phyloP scores from a whole-genome alignment of 2,888 invertebrate species.

The Itoplectis maculator region DNA sequence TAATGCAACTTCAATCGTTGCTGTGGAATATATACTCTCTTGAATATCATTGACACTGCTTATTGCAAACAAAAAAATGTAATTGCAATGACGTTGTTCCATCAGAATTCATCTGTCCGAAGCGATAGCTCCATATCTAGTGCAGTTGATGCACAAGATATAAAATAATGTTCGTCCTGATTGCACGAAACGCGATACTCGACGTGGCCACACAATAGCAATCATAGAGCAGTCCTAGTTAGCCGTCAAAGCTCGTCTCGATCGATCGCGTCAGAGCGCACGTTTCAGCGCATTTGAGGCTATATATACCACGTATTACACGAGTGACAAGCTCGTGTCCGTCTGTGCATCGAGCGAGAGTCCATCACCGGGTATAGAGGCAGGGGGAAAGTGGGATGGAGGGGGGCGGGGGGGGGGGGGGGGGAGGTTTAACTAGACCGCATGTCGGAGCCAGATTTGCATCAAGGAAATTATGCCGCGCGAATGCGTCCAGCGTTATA shows the following conservation, averaged over 20 bases:
- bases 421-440: conserved; percentile 23
- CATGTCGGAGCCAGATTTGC: conserved; percentile 56
- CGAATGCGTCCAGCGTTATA: conserved; percentile 22
- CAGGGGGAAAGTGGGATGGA: too few species aligned
- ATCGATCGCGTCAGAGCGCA: conserved; percentile 31
- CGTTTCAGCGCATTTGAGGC: background rate
- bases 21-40: too few species aligned
- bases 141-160: background rate
- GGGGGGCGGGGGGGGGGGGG: too few species aligned
- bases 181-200: conserved; percentile 7
- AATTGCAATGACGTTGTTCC: too few species aligned
- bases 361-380: conserved; percentile 38
- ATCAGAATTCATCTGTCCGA: background rate
- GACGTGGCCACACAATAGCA: conserved; percentile 16
- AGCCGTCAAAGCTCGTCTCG: conserved; percentile 40
- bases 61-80: too few species aligned
- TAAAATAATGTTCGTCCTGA: background rate
- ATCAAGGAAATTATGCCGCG: conserved; percentile 59
- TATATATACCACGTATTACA: conserved; percentile 19
- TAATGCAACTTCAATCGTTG: too few species aligned
- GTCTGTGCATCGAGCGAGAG: conserved; percentile 48
- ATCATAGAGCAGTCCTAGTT: conserved; percentile 40
- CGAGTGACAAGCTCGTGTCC: conserved; percentile 32
- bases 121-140: background rate
- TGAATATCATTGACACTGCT: too few species aligned